A percentile compares a stretch with the other conserved stretches of the same genome.
phyloP scores from a whole-genome alignment of 2,113 vertebrate genomes.

The Progne subis region DNA sequence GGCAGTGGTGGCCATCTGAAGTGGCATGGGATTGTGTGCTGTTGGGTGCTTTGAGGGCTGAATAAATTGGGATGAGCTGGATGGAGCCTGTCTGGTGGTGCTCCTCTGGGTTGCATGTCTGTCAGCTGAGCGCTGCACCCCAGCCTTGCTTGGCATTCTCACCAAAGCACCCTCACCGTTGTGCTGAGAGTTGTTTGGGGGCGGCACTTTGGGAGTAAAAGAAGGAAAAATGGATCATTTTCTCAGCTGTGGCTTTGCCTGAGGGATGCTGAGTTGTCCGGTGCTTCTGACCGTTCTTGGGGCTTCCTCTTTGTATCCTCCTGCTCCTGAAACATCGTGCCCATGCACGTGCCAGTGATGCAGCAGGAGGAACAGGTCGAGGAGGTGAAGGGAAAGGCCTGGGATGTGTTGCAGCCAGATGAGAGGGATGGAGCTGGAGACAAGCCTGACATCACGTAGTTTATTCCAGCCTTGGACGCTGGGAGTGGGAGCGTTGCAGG shows the following conservation, averaged over 20 bases:
- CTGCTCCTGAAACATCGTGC: neutral
- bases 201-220: neutral
- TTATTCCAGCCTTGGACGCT: neutral
- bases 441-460: neutral
- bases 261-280: neutral
- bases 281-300: accelerated
- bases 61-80: neutral
- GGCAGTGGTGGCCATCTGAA: accelerated
- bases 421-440: neutral
- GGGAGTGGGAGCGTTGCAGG: accelerated
- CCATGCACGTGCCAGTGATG: neutral
- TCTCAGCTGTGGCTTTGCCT: neutral
- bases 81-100: neutral
- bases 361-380: neutral
- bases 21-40: neutral
- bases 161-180: neutral
- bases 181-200: neutral
- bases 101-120: neutral
- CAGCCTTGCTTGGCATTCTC: neutral
- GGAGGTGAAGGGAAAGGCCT: neutral
- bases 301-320: neutral
- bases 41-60: neutral
- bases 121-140: neutral
- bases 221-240: neutral
- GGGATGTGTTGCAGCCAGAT: neutral